phyloP scores from a whole-genome alignment of 2,888 invertebrate genomes.

The Cheilosia pagana region DNA sequence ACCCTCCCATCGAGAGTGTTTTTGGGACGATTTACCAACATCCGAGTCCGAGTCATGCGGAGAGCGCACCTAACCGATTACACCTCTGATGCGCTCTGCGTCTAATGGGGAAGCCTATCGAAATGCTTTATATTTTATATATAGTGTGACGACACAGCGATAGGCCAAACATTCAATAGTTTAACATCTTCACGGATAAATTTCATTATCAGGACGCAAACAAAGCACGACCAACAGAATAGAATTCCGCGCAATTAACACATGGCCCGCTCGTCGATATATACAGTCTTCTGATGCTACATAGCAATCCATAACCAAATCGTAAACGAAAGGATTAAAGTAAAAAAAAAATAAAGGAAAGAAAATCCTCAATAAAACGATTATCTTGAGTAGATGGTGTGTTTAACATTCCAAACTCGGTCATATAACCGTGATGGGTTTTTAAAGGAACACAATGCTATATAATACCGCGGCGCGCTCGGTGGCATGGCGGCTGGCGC shows the following conservation, averaged over 20 bases:
- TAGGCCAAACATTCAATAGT: constrained; percentile 58
- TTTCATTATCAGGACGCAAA: constrained; percentile 8
- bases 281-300: constrained; percentile 13
- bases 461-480: constrained; percentile 11
- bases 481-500: constrained; percentile 10
- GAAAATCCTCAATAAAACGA: constrained; percentile 73
- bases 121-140: constrained; percentile 68
- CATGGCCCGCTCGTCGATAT: constrained; percentile 14
- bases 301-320: constrained; percentile 56
- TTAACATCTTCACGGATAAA: constrained; percentile 62
- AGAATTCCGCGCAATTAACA: constrained; percentile 64
- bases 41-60: constrained; percentile 47
- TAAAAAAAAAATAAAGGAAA: constrained; percentile 24
- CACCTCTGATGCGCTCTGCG: constrained; percentile 30
- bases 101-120: constrained; percentile 65
- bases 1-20: constrained; percentile 54
- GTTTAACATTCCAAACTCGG: constrained; percentile 63
- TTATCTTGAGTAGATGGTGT: constrained; percentile 61
- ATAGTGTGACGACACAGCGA: constrained; percentile 66
- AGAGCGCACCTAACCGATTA: constrained; percentile 67
- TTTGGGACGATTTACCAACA: constrained; percentile 63
- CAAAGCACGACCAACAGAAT: constrained; percentile 8
- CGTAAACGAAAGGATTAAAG: constrained; percentile 41
- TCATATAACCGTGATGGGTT: constrained; percentile 62
- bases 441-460: constrained; percentile 64